phyloP scores from a whole-genome alignment of 2,797 vertebrate genomes.

The Melanotaenia pygmaea region DNA sequence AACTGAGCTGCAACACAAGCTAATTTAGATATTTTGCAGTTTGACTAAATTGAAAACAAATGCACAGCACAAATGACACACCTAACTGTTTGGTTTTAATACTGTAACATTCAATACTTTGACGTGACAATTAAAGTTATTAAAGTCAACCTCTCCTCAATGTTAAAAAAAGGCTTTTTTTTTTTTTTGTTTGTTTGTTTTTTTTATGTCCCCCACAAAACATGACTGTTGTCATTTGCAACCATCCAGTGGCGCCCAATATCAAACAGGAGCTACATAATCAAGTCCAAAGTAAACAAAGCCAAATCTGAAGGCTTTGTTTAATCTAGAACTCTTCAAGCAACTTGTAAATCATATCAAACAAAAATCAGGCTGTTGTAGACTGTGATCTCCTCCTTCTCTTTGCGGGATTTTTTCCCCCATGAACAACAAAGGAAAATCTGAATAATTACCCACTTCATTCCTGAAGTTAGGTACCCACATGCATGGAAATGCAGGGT shows the following conservation, averaged over 20 bases:
- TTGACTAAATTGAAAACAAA: neutral
- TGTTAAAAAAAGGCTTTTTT: neutral
- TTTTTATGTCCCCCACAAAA: neutral
- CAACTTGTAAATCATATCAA: neutral
- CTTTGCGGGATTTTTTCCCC: neutral
- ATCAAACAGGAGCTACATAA: neutral
- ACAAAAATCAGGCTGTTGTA: neutral
- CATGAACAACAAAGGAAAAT: neutral
- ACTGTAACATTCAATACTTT: neutral
- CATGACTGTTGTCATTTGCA: neutral
- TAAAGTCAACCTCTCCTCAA: neutral
- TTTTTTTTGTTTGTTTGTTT: neutral
- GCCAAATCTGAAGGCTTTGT: neutral
- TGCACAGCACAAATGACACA: neutral
- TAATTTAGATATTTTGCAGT: neutral
- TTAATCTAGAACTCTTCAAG: neutral
- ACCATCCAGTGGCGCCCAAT: neutral
- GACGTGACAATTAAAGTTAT: neutral
- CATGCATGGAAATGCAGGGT: neutral
- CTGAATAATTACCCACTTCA: neutral
- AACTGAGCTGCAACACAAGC: neutral
- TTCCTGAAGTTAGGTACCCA: neutral
- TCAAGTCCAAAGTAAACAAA: neutral
- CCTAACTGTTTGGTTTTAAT: neutral
- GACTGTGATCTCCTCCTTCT: neutral